Base-by-base conservation (phyloP, 2,797 vertebrate species). In the Argentina silus region DNA sequence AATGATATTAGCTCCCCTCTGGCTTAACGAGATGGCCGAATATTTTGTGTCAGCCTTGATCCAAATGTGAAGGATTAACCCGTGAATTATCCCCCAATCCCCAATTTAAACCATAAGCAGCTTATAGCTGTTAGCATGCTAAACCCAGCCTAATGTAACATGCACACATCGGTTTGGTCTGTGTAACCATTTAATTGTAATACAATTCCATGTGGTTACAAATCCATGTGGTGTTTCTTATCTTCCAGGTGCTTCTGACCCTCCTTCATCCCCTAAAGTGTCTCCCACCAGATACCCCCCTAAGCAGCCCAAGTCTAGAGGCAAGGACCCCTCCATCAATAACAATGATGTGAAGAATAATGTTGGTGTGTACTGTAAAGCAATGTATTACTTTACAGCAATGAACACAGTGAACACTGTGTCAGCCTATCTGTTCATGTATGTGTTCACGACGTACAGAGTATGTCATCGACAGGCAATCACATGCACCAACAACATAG, bases 271-370 rank as follows among this genome's bases (percentile, higher is more conserved):
- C 0, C 88, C 94, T 67, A 94, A 95, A 91, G 93, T 95, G 86
- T 93, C 93, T 0, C 95, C 97, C 73, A 98, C 96, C 67, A 94
- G 90, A 89, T 95, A 92, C 68, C 94, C 96, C 0, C 95, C 96
- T 43, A 93, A 92, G 76, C 91, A 94, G 83, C 90, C 94, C 60
- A 96, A 96, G 70, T 92, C 92, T 75, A 95, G 95, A 0, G 90
- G 91, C 78, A 95, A 96, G 87, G 95, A 94, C 80, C 94, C 93
- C 60, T 93, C 93, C 59, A 94, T 42, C 45, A 82, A 79, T 27
- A 74, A 73, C 45, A 78, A 76, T 1, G 85, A 89, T 0, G 68
- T 70, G 7, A 45, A 67, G 74, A 86, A 73, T 73, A 86, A 79
- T 53, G 50, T 42, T 15, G 84, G 84, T 86, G 87, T 57, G 79